Base-by-base conservation (phyloP, 92 coral and sea anemone species). In the Hydrozoanthus gracilis region DNA sequence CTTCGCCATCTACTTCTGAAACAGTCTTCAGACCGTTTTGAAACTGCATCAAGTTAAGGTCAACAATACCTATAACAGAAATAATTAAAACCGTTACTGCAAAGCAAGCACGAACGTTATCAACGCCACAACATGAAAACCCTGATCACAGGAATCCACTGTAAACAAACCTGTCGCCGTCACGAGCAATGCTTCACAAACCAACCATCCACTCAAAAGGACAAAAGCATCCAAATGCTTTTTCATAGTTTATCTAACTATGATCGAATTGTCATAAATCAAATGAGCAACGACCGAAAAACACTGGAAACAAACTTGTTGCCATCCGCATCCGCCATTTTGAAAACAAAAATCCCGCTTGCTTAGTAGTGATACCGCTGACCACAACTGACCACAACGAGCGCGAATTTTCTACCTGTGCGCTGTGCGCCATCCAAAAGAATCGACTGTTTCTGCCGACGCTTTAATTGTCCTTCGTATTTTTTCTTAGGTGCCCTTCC, bases 241-340 rank as follows among this genome's bases (percentile, higher is more conserved):
- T 51, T 76, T 12, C 82, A 76, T 76, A 76, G 62, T 64, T 51
- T 15, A 15, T 16, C 20, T 7, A 44, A 17, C 44, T 51, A 18
- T n/a, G 17, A 16, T 50, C 20, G 49, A 51, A 8, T 44, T 50
- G 54, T 48, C 6, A 51, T 2, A 46, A 73, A 46, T n/a, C 56
- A 44, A 49, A 73, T 16, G 16, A n/a, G 5, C 16, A 47, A 5
- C 60, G 51, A 16, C 46, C 4, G 7, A 16, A 20, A 17, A 51
- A 52, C 51, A n/a, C 39, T 27, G 39, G 39, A 27, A 27, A 27
- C 2, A 27, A 27, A 27, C 47, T 76, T 8, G 48, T 8, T 76
- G 12, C n/a, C 14, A 35, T 76, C 82, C 85, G 85, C 14, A 35
- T 76, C 82, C 85, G 85, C 85, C 85, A 80, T 79, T 79, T 79